A percentile compares a stretch with the other conserved stretches of the same genome.
Evolutionary conservation across 2,797 vertebrate species (phyloP).

Genomic region (Sebastes taczanowskii): DNA sequence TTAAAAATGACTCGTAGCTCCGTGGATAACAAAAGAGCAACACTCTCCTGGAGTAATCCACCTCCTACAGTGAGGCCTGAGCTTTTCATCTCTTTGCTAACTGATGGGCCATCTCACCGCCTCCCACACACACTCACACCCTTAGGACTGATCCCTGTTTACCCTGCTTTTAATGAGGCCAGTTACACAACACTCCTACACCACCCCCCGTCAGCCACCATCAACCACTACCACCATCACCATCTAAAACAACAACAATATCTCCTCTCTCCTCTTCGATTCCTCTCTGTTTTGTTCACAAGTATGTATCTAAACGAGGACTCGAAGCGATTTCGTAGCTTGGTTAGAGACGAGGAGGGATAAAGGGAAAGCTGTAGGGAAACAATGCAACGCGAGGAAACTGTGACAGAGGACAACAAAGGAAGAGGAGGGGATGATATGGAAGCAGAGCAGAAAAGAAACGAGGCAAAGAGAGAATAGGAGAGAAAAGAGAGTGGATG

Average conservation of each 20-base stretch:
- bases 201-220: slow-evolving; percentile 7
- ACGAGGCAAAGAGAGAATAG: neutral
- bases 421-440: slow-evolving; percentile 29
- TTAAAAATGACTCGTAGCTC: neutral
- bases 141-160: slow-evolving; percentile 52
- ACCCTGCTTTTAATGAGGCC: slow-evolving; percentile 57
- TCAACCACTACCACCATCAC: neutral
- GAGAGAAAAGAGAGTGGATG: neutral
- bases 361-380: slow-evolving; percentile 4
- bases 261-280: neutral
- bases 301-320: neutral
- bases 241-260: slow-evolving; percentile 28
- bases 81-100: slow-evolving; percentile 1
- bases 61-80: slow-evolving; percentile 9
- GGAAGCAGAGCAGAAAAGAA: slow-evolving; percentile 5
- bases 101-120: slow-evolving; percentile 26
- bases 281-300: neutral
- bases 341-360: neutral
- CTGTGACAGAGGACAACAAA: slow-evolving; percentile 50
- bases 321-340: neutral
- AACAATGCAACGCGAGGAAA: slow-evolving; percentile 31
- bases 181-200: slow-evolving; percentile 67
- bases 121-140: slow-evolving; percentile 38
- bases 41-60: slow-evolving; percentile 19
- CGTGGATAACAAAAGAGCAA: neutral